A percentile compares a stretch with the other conserved stretches of the same genome.
phyloP scores from a whole-genome alignment of 2,888 invertebrate genomes.

The Cenopis cana region DNA sequence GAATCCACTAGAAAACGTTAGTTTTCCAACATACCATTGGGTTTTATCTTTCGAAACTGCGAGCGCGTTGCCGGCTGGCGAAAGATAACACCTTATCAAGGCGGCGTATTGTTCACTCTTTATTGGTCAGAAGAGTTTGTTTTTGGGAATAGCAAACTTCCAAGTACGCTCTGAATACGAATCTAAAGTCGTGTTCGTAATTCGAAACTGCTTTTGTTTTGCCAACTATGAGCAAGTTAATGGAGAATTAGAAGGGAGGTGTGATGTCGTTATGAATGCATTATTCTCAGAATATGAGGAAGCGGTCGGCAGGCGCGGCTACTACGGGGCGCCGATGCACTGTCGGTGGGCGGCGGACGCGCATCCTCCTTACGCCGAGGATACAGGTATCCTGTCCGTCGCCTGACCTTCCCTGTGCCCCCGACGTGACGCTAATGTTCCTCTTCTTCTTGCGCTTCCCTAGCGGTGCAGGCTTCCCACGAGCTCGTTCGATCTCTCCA shows the following conservation, averaged over 20 bases:
- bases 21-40: constrained; percentile 30
- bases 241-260: constrained; percentile 16
- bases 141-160: constrained; percentile 34
- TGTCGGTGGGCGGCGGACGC: constrained; percentile 70
- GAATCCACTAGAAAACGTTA: constrained; percentile 11
- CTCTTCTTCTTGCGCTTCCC: constrained; percentile 14
- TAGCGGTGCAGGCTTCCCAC: constrained; percentile 31
- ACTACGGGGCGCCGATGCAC: constrained; percentile 48
- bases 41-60: constrained; percentile 39
- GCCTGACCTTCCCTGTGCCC: constrained; percentile 49
- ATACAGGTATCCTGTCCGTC: constrained; percentile 70
- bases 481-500: constrained; percentile 30
- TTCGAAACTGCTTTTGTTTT: background rate
- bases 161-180: constrained; percentile 1
- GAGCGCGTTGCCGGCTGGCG: constrained; percentile 37
- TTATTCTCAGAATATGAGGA: constrained; percentile 44
- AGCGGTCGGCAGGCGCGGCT: constrained; percentile 34
- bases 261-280: constrained; percentile 27
- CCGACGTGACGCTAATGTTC: constrained; percentile 22
- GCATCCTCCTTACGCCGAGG: constrained; percentile 77
- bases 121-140: constrained; percentile 29
- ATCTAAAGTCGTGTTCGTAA: constrained; percentile 2
- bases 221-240: background rate
- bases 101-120: constrained; percentile 33
- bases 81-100: constrained; percentile 39